Evolutionary conservation across 2,888 invertebrate species (phyloP), one percentile per base, ranked within the genome.

Genomic region (Minunthozetes semirufus): DNA sequence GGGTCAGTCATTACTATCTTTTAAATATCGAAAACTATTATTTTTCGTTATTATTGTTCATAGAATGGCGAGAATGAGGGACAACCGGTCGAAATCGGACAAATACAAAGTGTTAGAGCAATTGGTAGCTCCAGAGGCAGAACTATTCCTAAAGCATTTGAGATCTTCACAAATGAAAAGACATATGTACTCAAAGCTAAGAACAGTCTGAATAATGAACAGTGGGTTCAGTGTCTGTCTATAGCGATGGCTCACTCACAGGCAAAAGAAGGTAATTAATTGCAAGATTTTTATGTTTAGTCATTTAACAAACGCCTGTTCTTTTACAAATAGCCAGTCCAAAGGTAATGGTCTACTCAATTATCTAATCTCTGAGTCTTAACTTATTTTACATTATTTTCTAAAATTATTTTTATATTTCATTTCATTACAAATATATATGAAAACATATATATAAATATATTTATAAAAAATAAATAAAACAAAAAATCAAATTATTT

Each of bases 201-300:
- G 83, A 93, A 94, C 82, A 92, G 93, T 63, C 93, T 92, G 84
- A 92, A 94, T 83, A 94, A 94, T 0, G 94, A 95, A 84, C 92
- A 94, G 83, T 96, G 96, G 94, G 93, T 94, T 66, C 94, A 95
- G 83, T 94, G 93, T 83, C 87, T 95, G 77, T 93, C 93, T 81
- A 92, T 94, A 78, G 94, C 93, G 5, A 92, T 95, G 15, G 94
- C 94, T 0, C 92, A 93, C 82, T 90, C 90, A 0, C 90, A 91
- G 80, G 88, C 89, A 76, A 80, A 80, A 70, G 71, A 72, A 38
- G 66, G 66, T 38, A 66, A 66, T 38, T 66, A 38, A 66, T 38
- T 11, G 38, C 2, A 25, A 27, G 6, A 2, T 5, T 13, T 11
- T 27, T 59, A 8, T 1, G 9, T 59, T 19, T 25, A 59, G 25